phyloP scores from a whole-genome alignment of 2,888 invertebrate genomes.

The Hirtodrosophila histrioides region DNA sequence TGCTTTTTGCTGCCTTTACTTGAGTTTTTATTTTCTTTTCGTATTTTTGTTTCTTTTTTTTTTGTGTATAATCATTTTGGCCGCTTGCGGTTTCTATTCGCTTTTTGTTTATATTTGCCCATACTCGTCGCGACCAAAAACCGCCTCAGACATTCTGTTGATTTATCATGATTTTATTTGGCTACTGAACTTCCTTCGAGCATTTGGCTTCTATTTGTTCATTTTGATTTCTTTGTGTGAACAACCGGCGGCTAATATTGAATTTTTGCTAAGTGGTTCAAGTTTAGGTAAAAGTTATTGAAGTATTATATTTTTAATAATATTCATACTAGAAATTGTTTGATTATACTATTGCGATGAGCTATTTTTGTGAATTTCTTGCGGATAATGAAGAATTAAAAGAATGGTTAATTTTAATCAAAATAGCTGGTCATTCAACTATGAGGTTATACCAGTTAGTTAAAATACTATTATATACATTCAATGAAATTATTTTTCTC shows the following conservation, averaged over 20 bases:
- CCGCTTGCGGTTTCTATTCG: constrained; percentile 64
- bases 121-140: neutral
- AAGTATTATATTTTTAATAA: neutral
- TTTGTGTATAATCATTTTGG: constrained; percentile 67
- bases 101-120: constrained; percentile 69
- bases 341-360: no score
- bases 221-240: constrained; percentile 56
- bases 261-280: constrained; percentile 26
- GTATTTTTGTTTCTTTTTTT: constrained; percentile 36
- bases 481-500: no score
- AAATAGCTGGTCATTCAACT: no score
- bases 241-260: constrained; percentile 43
- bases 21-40: constrained; percentile 9
- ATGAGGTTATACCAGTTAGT: no score
- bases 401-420: no score
- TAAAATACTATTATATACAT: no score
- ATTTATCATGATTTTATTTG: constrained; percentile 80
- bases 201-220: constrained; percentile 46
- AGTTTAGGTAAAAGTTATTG: constrained; percentile 8
- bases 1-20: constrained; percentile 37
- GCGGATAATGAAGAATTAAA: no score
- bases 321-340: neutral
- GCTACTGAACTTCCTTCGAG: constrained; percentile 56
- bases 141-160: constrained; percentile 51
- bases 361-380: no score